Evolutionary conservation across 2,797 vertebrate genomes (phyloP), one percentile per base, ranked within the genome.

Genomic region (Tympanoctomys barrerae): DNA sequence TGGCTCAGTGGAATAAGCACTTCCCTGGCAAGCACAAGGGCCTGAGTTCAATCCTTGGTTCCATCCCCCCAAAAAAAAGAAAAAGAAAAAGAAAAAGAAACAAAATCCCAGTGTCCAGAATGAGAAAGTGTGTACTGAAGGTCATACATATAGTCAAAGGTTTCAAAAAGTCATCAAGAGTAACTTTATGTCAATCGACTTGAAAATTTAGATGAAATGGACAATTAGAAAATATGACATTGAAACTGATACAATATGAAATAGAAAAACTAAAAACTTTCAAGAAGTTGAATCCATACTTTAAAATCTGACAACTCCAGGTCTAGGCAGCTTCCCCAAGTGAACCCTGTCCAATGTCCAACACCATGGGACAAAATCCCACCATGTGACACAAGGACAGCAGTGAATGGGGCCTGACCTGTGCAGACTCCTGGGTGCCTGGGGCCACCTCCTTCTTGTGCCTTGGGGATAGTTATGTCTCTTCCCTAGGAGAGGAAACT

Each of bases 401-500:
- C 24, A 12, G 22, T 8, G 49, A 13, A 36, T 14, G n/a, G n/a
- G n/a, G 49, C 9, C 24, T 26, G 42, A 5, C 31, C 18, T 31
- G 3, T 39, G 22, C 42, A 64, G 61, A 59, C 2, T 31, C 31
- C 59, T 1, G 19, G 59, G n/a, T 26, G 14, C n/a, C 57, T 4
- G 0, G 3, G 10, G 7, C 13, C 1, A 24, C 26, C 16, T 71
- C n/a, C n/a, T 21, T 31, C n/a, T 10, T 12, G 3, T 57, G 24
- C 52, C 31, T 7, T 26, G 8, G 16, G 84, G 52, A 57, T n/a
- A 22, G 19, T 8, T 24, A 39, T 5, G 8, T 14, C 10, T 52
- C 49, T 28, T 26, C 36, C 24, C 2, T 18, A 14, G 54, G 36
- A 36, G 46, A 78, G 75, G 28, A 7, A 22, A 7, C 6, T 21